These are phyloP conservation scores for Drosophila melanica DNA, from an alignment of 1,140 invertebrate species.

Conservation along the genomic window DNA sequence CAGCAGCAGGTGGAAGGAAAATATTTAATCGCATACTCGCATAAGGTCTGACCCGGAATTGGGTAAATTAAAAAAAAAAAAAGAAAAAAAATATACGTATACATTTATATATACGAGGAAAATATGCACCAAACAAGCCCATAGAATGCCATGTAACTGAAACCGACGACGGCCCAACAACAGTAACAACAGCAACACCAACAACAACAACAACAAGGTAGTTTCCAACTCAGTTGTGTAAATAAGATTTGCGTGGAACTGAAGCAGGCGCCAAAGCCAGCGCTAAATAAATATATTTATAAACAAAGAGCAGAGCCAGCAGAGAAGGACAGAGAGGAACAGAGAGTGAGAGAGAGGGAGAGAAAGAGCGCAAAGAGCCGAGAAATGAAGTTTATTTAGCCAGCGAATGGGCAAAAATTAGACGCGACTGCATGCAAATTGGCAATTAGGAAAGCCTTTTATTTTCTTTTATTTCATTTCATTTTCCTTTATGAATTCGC, in stretches of 20 bases:
- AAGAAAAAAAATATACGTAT: no score
- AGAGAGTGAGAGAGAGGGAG: not conserved
- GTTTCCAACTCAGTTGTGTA: constrained; percentile 37
- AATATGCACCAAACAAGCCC: constrained; percentile 59
- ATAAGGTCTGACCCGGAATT: constrained; percentile 53
- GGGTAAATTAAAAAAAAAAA: constrained; percentile 70
- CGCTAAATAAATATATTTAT: constrained; percentile 73
- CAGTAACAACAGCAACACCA: not conserved
- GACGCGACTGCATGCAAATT: constrained; percentile 77
- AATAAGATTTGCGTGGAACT: constrained; percentile 65
- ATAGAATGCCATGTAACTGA: constrained; percentile 47
- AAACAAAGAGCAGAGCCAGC: constrained; percentile 33
- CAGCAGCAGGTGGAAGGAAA: constrained; percentile 20
- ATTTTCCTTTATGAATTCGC: constrained; percentile 74
- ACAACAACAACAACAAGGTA: not conserved
- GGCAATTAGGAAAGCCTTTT: constrained; percentile 78
- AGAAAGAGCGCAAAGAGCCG: constrained; percentile 33
- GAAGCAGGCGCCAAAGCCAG: constrained; percentile 32
- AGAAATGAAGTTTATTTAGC: constrained; percentile 74
- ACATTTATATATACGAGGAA: constrained; percentile 23
- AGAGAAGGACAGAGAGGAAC: not conserved
- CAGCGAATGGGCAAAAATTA: constrained; percentile 79
- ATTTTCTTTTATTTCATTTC: constrained; percentile 73
- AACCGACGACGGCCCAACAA: not conserved
- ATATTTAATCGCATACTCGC: constrained; percentile 40